Base-by-base conservation (phyloP, 2,113 vertebrate genomes). In the Xenopus borealis region DNA sequence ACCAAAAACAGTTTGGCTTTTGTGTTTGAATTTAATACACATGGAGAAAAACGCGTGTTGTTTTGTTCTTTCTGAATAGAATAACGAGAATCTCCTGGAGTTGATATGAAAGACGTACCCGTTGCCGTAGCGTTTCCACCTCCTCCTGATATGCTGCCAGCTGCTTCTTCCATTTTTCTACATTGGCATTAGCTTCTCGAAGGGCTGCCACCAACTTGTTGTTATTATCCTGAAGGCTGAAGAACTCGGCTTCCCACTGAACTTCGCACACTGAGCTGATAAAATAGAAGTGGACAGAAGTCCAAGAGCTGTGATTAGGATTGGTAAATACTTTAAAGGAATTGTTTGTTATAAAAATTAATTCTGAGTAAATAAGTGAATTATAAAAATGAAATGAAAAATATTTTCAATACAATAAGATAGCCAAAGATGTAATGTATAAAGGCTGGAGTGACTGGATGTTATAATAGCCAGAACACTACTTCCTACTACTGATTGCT, bases 131-230 rank as follows among this genome's bases (percentile, higher is more conserved):
- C 2, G 89, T 70, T 2, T 97, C 95, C 0, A 96, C 94, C 86
- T 98, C 96, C 33, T 91, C 94, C 71, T 96, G 96, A 62, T 98
- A 98, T 0, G 92, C 93, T 2, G 84, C 80, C 81, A 99, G 89
- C 91, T 99, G 96, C 81, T 95, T 95, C 87, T 97, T 97, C 97
- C 97, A 98, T 83, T 98, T 94, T 64, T 95, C 92, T 57, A 98
- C 96, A 0, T 91, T 96, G 40, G 94, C 88, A 0, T 98, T 98
- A 61, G 96, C 96, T 75, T 98, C 96, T 0, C 95, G 94, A 55
- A 99, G 82, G 1, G 97, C 97, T 0, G 94, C 92, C 78, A 95
- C 94, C 69, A 99, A 84, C 79, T 94, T 95, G 67, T 85, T 85
- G 85, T 99, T 99, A 86, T 94, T 98, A 92, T 98, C 95, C 89